Conservation (phyloP, 2,113 vertebrate genomes). For the Corythornis madagascariensis region DNA sequence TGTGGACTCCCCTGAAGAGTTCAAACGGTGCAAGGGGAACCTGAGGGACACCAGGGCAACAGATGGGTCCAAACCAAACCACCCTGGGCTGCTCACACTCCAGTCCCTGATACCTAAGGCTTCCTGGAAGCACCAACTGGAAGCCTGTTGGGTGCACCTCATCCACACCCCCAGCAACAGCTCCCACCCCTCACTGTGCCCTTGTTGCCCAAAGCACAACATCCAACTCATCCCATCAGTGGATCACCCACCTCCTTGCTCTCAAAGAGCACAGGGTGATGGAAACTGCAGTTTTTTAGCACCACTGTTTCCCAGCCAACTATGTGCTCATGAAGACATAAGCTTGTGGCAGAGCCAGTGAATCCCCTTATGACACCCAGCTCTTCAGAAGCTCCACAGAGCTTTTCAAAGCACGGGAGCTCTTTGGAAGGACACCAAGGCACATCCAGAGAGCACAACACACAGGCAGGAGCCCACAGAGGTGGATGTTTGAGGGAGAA, state of each 20-base stretch:
- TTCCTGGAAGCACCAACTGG: not conserved
- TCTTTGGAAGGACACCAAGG: not conserved
- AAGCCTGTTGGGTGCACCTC: not conserved
- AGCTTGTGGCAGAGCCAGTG: not conserved
- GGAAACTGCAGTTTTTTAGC: not conserved
- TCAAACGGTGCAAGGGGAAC: rapidly evolving
- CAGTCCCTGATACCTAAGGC: not conserved
- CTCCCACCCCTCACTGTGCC: not conserved
- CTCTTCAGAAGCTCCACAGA: not conserved
- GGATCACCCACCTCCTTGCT: not conserved
- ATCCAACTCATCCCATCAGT: not conserved
- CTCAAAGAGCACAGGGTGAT: not conserved
- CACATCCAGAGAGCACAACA: not conserved
- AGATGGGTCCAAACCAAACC: not conserved
- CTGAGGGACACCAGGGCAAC: not conserved
- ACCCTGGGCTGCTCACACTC: not conserved
- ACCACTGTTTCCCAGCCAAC: not conserved
- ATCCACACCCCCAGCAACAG: not conserved
- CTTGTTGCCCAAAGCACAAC: not conserved
- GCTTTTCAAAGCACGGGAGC: not conserved
- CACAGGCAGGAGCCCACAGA: not conserved
- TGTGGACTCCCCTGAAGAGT: not conserved
- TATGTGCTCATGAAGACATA: not conserved
- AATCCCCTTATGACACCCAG: not conserved
- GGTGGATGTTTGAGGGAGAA: not conserved